Percentiles rank a stretch among this genome's conserved stretches.
Conservation (phyloP, 2,113 vertebrate species). For the chimpanzee (Pan troglodytes) region DNA sequence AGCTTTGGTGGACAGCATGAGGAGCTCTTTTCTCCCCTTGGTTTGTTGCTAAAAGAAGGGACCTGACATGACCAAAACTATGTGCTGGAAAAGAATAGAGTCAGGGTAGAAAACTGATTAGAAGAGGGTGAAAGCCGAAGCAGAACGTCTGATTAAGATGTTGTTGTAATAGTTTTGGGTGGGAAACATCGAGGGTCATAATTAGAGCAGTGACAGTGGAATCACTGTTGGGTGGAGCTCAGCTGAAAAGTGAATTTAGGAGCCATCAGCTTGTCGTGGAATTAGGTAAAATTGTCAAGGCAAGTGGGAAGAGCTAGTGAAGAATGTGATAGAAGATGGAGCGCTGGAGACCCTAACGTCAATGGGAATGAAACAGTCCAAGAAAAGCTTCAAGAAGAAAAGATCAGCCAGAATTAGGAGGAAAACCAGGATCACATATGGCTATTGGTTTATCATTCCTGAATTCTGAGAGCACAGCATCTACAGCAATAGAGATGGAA, state of each 20-base stretch:
- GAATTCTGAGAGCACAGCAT: background rate
- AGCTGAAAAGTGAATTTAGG: background rate
- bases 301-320: background rate
- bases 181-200: background rate
- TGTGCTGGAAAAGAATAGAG: background rate
- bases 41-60: background rate
- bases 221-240: background rate
- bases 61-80: too few species aligned
- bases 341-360: background rate
- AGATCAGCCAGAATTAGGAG: background rate
- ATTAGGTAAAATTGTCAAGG: background rate
- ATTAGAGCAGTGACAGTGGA: background rate
- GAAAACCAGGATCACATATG: background rate
- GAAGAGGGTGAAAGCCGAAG: background rate
- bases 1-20: background rate
- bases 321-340: background rate
- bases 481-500: background rate
- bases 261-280: background rate
- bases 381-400: background rate
- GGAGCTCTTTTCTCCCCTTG: accelerated
- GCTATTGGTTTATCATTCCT: background rate
- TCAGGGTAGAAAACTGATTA: background rate
- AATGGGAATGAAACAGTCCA: background rate
- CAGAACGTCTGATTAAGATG: background rate
- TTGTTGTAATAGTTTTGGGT: background rate